phyloP scores from a whole-genome alignment of 2,888 invertebrate genomes.

The Clepsis dumicolana region DNA sequence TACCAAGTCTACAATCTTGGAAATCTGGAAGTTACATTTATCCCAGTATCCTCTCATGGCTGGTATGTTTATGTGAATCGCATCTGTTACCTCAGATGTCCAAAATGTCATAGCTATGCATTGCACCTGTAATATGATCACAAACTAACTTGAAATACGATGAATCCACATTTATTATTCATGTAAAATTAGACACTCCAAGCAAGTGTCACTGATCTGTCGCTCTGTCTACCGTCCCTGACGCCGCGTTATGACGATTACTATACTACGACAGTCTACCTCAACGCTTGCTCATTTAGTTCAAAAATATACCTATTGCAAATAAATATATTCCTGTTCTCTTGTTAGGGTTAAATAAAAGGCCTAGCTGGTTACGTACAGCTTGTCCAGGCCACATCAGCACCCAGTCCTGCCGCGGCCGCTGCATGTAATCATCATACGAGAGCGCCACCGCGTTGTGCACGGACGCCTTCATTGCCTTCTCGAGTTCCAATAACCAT shows the following conservation, averaged over 20 bases:
- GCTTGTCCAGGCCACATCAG: slow-evolving; percentile 97
- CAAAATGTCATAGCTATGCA: slow-evolving; percentile 95
- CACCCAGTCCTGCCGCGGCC: slow-evolving; percentile 92
- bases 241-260: no score
- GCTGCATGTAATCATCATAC: slow-evolving; percentile 90
- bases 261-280: no score
- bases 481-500: slow-evolving; percentile 96
- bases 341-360: not conserved
- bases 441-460: slow-evolving; percentile 90
- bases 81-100: slow-evolving; percentile 94
- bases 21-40: slow-evolving; percentile 91
- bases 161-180: not conserved
- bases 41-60: slow-evolving; percentile 88
- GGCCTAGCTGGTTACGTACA: slow-evolving; percentile 70
- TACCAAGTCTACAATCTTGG: slow-evolving; percentile 93
- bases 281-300: no score
- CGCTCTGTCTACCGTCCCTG: no score
- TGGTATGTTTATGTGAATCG: slow-evolving; percentile 87
- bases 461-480: slow-evolving; percentile 94
- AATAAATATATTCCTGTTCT: not conserved
- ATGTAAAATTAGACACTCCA: no score
- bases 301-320: no score
- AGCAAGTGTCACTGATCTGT: no score
- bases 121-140: slow-evolving; percentile 84
- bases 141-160: not conserved